Evolutionary conservation across 2,888 invertebrate species (phyloP).

Genomic region (Boloria euphrosyne): DNA sequence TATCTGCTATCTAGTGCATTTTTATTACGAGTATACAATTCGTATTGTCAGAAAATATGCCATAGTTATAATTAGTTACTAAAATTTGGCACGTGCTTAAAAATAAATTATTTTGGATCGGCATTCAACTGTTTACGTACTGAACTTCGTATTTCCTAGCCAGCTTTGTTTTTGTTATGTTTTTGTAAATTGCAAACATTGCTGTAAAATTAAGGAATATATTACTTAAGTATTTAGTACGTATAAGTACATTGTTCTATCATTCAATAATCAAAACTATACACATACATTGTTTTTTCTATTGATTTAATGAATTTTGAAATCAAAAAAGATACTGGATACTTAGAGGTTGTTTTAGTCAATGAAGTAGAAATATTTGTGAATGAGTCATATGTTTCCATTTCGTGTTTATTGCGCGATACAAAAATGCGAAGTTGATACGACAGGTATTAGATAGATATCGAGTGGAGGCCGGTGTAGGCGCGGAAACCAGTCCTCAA

Average conservation of each 20-base stretch:
- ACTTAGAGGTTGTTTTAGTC: slow-evolving; percentile 5
- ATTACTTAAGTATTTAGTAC: too few species aligned
- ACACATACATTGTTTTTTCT: background rate
- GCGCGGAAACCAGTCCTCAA: slow-evolving; percentile 69
- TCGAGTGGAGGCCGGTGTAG: slow-evolving; percentile 61
- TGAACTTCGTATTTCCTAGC: slow-evolving; percentile 6
- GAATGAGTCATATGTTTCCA: slow-evolving; percentile 36
- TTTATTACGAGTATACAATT: too few species aligned
- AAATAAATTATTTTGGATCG: too few species aligned
- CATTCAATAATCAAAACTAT: too few species aligned
- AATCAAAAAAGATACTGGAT: background rate
- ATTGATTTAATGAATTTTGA: background rate
- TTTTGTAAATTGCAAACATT: background rate
- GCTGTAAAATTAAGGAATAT: too few species aligned
- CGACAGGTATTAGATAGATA: slow-evolving; percentile 41
- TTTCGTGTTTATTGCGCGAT: slow-evolving; percentile 28
- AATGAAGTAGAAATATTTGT: slow-evolving; percentile 29
- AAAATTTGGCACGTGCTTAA: too few species aligned
- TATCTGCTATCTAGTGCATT: too few species aligned
- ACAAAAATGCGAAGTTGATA: slow-evolving; percentile 34
- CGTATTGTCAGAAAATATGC: too few species aligned
- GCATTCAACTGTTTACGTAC: slow-evolving; percentile 1
- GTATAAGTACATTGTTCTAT: too few species aligned
- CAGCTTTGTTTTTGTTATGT: slow-evolving; percentile 11
- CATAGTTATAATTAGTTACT: too few species aligned